Base-by-base conservation (phyloP, 2,113 vertebrate genomes). In the Ophthalmolycus amberensis region DNA sequence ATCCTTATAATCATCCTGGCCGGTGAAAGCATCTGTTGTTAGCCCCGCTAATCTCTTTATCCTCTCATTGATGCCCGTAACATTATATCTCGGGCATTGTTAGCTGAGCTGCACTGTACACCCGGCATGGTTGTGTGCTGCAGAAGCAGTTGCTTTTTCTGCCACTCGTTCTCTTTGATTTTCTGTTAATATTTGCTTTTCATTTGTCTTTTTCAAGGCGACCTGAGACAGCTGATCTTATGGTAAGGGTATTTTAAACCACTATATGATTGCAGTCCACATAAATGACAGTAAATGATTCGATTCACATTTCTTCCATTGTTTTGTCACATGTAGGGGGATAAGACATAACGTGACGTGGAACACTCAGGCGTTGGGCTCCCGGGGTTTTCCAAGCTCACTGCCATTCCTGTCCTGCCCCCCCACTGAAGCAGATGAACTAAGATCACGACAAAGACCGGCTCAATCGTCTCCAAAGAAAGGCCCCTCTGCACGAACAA, bases 291-390 rank as follows among this genome's bases (percentile, higher is more conserved):
- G 18, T 44, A 34, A 54, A 48, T 68, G 42, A 4, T 32, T 12
- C 3, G 2, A 75, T 27, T 73, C 7, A 58, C 20, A 65, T 73
- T 44, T 44, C 11, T 42, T 32, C 37, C 10, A 2, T 54, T 72
- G 60, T 52, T 78, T 72, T 79, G 77, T 64, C 44, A 63, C 48
- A 38, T 91, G n/a, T 81, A 98, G 97, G 97, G 97, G 97, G 9
- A 90, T 98, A 84, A 94, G 92, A 63, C 95, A 97, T 82, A 97
- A 97, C 74, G 86, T 98, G 86, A 96, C 95, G 9, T 97, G 97
- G 97, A 96, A 97, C 44, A 90, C 94, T 67, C 93, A 95, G 79
- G 94, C 92, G 0, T 90, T 97, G 88, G 96, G 96, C 7, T 95
- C 96, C 27, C 91, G 92, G 42, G 94, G 91, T 3, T 91, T 95